Evolutionary conservation across 2,797 vertebrate genomes (phyloP).

Genomic region (Neomorphus geoffroyi): DNA sequence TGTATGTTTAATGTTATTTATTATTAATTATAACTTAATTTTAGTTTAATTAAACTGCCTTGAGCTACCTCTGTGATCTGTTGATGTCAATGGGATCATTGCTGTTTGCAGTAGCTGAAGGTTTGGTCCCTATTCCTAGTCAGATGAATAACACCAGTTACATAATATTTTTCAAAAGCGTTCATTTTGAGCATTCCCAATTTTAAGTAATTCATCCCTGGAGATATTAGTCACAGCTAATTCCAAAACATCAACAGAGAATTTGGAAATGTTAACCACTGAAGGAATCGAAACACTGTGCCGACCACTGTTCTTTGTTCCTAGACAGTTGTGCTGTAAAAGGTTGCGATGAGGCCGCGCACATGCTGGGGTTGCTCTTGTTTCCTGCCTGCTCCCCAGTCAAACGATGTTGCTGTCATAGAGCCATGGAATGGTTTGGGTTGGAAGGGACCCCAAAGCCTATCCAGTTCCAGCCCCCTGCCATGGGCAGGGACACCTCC

Average conservation of each 20-base stretch:
- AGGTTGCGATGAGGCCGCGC: not conserved
- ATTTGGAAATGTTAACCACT: too few species aligned
- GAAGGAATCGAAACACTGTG: not conserved
- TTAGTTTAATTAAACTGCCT: not conserved
- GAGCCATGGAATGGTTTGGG: too few species aligned
- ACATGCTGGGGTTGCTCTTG: too few species aligned
- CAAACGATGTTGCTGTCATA: too few species aligned
- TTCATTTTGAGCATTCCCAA: not conserved
- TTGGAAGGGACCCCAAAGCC: too few species aligned
- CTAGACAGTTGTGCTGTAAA: accelerated
- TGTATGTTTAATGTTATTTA: not conserved
- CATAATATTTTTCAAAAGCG: accelerated
- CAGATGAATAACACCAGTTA: accelerated
- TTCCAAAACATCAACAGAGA: not conserved
- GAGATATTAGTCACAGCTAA: not conserved
- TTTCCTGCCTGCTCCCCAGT: not conserved
- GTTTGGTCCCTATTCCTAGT: not conserved
- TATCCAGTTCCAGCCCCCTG: too few species aligned
- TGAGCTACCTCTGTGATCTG: accelerated
- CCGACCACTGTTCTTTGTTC: too few species aligned
- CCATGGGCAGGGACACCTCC: too few species aligned
- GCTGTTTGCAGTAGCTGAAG: accelerated
- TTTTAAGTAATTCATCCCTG: not conserved
- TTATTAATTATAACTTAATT: not conserved
- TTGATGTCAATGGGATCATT: accelerated